Conservation (phyloP, 1,140 invertebrate genomes). For the Branchinecta lynchi region DNA sequence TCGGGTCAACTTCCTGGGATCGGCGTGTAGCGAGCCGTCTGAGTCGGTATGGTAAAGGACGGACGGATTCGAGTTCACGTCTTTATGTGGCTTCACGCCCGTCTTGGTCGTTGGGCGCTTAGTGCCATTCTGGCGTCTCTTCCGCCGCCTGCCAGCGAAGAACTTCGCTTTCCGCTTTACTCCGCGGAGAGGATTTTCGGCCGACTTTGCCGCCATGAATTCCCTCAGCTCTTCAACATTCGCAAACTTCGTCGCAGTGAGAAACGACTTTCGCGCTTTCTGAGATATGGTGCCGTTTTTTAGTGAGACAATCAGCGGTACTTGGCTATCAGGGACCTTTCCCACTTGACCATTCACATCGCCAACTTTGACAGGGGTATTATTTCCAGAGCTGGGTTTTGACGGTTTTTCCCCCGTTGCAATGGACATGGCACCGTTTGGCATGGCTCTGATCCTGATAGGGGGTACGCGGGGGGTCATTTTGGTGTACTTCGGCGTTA, state of each 20-base stretch:
- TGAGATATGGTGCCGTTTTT: not conserved
- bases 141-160: not conserved
- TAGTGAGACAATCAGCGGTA: no score
- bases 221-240: not conserved
- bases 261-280: not conserved
- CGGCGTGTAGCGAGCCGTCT: not conserved
- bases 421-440: conserved; percentile 1
- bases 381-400: not conserved
- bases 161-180: not conserved
- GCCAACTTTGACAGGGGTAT: not conserved
- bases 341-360: not conserved
- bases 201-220: not conserved
- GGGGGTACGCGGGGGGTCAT: not conserved
- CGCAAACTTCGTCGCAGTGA: not conserved
- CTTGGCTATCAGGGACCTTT: not conserved
- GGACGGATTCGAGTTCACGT: not conserved
- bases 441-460: not conserved
- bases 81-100: not conserved
- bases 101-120: not conserved
- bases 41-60: not conserved
- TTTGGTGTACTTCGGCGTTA: not conserved
- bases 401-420: not conserved
- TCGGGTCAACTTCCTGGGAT: not conserved
- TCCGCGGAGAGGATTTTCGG: not conserved
- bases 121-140: not conserved